phyloP scores from a whole-genome alignment of 2,113 vertebrate genomes.

The Spea multiplicata region DNA sequence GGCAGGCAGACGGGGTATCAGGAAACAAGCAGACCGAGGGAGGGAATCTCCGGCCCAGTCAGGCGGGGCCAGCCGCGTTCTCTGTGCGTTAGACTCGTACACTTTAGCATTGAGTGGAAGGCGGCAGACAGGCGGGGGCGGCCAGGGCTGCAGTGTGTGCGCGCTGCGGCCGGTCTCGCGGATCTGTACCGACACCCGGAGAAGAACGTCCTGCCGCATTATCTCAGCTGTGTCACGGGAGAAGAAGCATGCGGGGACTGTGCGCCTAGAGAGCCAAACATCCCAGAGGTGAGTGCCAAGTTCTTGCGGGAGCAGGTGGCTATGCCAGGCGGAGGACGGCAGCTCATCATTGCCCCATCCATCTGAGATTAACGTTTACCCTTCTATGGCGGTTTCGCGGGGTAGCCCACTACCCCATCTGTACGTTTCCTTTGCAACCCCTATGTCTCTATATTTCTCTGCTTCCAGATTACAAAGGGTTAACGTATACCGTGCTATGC shows the following conservation, averaged over 20 bases:
- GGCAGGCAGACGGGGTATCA: background rate
- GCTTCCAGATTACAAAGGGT: too few relatives aligned
- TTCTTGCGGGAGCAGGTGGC: background rate
- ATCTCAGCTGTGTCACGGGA: background rate
- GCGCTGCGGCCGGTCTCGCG: background rate
- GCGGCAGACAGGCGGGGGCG: slow-evolving; percentile 22
- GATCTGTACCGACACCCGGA: too few relatives aligned
- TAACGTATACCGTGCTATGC: too few relatives aligned
- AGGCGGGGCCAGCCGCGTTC: slow-evolving; percentile 22
- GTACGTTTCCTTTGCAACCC: background rate
- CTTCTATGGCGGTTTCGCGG: background rate
- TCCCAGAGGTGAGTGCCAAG: slow-evolving; percentile 17
- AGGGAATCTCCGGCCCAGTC: background rate
- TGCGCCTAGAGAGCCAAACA: background rate
- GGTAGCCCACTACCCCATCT: background rate
- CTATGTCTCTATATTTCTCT: background rate
- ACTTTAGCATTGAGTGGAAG: background rate
- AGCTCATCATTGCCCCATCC: too few relatives aligned
- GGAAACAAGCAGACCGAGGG: slow-evolving; percentile 20
- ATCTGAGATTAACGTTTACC: too few relatives aligned
- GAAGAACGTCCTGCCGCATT: slow-evolving; percentile 8
- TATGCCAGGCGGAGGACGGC: background rate
- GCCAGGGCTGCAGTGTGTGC: slow-evolving; percentile 1
- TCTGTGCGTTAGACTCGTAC: slow-evolving; percentile 1
- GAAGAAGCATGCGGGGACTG: background rate